Conservation (phyloP, 2,113 vertebrate genomes). For the Phrynosoma blainvillii region DNA sequence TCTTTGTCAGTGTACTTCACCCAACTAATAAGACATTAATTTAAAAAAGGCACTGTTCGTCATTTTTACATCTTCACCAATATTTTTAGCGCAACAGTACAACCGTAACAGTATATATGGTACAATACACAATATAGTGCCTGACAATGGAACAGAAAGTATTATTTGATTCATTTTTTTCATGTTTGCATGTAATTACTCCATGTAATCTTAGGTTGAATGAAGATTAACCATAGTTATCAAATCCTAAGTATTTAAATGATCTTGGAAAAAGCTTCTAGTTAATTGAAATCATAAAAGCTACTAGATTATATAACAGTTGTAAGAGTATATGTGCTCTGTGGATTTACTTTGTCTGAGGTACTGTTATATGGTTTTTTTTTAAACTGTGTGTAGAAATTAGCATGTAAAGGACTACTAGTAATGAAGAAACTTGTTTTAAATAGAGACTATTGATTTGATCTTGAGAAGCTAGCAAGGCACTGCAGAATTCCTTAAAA, state of each 20-base stretch:
- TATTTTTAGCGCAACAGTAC: constrained; percentile 83
- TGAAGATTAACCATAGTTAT: constrained; percentile 84
- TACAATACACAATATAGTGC: constrained; percentile 79
- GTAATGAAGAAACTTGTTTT: constrained; percentile 57
- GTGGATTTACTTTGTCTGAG: constrained; percentile 50
- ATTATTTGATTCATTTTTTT: constrained; percentile 82
- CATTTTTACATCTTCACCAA: constrained; percentile 85
- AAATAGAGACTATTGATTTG: constrained; percentile 34
- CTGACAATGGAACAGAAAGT: constrained; percentile 76
- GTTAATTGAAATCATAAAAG: constrained; percentile 79
- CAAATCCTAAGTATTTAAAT: constrained; percentile 81
- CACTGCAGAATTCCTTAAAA: not conserved
- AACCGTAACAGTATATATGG: constrained; percentile 80
- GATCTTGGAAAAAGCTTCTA: constrained; percentile 79
- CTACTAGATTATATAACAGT: constrained; percentile 74
- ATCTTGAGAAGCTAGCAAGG: constrained; percentile 14
- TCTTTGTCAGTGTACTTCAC: constrained; percentile 89
- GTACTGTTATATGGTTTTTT: constrained; percentile 49
- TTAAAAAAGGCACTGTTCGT: constrained; percentile 89
- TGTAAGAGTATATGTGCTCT: constrained; percentile 58
- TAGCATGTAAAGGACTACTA: constrained; percentile 43
- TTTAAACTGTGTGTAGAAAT: constrained; percentile 39
- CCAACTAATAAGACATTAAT: constrained; percentile 91
- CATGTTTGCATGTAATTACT: constrained; percentile 87
- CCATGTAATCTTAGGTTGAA: constrained; percentile 83